These are phyloP conservation scores for Dolichopus griseipennis DNA, from an alignment of 2,888 invertebrate genomes.

Conservation along the genomic window DNA sequence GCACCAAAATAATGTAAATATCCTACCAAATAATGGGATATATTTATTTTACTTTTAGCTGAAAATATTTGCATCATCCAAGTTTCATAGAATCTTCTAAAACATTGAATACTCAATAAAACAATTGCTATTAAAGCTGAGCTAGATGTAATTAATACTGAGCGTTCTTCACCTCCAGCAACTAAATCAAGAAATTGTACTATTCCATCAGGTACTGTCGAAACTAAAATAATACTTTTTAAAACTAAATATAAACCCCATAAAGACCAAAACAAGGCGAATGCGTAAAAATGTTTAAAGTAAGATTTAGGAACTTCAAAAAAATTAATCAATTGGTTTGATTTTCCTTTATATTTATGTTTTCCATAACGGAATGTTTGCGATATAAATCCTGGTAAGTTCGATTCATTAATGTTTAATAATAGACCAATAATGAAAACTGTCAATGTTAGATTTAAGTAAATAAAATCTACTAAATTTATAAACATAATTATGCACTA, in stretches of 20 bases:
- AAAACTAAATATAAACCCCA: conserved; percentile 28
- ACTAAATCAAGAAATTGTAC: conserved; percentile 36
- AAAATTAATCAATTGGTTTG: conserved; percentile 36
- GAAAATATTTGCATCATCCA: conserved; percentile 73
- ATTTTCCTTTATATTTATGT: conserved; percentile 50
- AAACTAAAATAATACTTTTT: conserved; percentile 41
- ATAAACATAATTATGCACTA: conserved; percentile 20
- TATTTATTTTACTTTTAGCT: conserved; percentile 63
- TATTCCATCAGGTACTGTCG: conserved; percentile 44
- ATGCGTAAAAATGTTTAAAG: conserved; percentile 73
- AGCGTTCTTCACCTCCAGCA: conserved; percentile 42
- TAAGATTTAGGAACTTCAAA: conserved; percentile 69
- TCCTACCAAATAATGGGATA: conserved; percentile 69
- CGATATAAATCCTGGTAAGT: conserved; percentile 56
- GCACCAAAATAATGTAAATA: conserved; percentile 68
- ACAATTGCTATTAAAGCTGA: conserved; percentile 52
- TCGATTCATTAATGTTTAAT: conserved; percentile 55
- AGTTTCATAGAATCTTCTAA: conserved; percentile 71
- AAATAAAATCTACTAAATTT: conserved; percentile 34
- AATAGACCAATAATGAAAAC: conserved; percentile 51
- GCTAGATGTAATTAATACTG: conserved; percentile 33
- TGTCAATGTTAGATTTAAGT: conserved; percentile 33
- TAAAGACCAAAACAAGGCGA: conserved; percentile 52
- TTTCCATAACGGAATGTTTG: conserved; percentile 67
- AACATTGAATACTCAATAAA: conserved; percentile 60